Conservation (phyloP, 2,888 invertebrate species). For the Dinocampus coccinellae region DNA sequence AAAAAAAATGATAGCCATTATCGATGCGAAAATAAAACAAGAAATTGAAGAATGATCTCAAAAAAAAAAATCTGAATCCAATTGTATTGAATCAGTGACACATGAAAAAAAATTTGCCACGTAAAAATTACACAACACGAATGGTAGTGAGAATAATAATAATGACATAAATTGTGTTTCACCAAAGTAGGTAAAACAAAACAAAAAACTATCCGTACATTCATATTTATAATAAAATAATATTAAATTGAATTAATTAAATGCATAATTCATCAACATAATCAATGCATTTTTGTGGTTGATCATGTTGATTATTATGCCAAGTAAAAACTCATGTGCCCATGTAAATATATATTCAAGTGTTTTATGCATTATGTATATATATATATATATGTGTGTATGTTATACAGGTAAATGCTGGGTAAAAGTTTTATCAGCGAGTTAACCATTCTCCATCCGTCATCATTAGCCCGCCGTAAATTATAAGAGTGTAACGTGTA, state of each 20-base stretch:
- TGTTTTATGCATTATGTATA: neutral
- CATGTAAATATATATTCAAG: neutral
- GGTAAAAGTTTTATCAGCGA: slow-evolving; percentile 47
- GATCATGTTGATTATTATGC: neutral
- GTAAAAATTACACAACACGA: too few relatives aligned
- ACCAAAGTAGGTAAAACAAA: too few relatives aligned
- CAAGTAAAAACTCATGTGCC: neutral
- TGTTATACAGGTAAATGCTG: slow-evolving; percentile 32
- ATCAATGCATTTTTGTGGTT: slow-evolving; percentile 9
- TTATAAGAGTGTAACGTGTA: slow-evolving; percentile 42
- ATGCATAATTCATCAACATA: neutral
- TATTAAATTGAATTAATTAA: slow-evolving; percentile 1
- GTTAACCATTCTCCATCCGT: slow-evolving; percentile 43
- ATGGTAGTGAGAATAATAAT: too few relatives aligned
- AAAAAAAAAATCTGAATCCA: too few relatives aligned
- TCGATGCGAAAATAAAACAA: too few relatives aligned
- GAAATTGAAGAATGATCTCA: too few relatives aligned
- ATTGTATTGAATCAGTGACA: too few relatives aligned
- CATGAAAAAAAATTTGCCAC: too few relatives aligned
- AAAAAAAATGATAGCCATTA: too few relatives aligned
- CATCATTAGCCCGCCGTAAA: slow-evolving; percentile 48
- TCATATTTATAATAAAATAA: neutral
- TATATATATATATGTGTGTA: slow-evolving; percentile 9
- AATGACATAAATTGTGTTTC: too few relatives aligned
- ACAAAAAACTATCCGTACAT: neutral